Evolutionary conservation across 2,797 vertebrate species (phyloP), one percentile per base, ranked within the genome.

Genomic region (Fringilla coelebs): DNA sequence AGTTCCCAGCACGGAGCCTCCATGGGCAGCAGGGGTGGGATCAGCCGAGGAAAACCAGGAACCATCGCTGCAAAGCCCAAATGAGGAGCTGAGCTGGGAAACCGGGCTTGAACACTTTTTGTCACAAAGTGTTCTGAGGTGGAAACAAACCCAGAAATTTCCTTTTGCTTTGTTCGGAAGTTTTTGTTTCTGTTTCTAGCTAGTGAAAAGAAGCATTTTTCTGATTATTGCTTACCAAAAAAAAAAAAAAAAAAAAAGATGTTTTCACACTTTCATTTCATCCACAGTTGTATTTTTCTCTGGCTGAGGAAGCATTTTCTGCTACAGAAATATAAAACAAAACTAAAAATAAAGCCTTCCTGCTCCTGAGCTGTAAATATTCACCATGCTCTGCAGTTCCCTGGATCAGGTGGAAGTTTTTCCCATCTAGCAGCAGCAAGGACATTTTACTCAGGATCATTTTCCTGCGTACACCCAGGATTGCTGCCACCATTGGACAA

Each of bases 241-340:
- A 61, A 75, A 54, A 26, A 54, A 26, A 32, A 74, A 81, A 26
- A 40, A 52, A 36, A 28, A 3, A 13, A 5, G 7, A 28, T 14
- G 7, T 46, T 87, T 70, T 82, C 43, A 63, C 55, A 25, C 40
- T 94, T 74, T 28, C 2, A 1, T 38, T 90, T 92, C 41, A 61
- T 43, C 54, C n/a, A 29, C 75, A 32, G 5, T 18, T 32, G 28
- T 76, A 21, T 31, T 90, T 92, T 89, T 72, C 34, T 57, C 38
- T 68, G 32, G 58, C 63, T 85, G 79, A 81, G 68, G 29, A 94
- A 91, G 68, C 49, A 28, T 40, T 92, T 96, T 88, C 31, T 46
- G 34, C n/a, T 40, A 26, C 16, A 43, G 79, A 75, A 91, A 41
- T 21, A n/a, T n/a, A 7, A 88, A 91, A 74, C 45, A 75, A 85